Base-by-base conservation (phyloP, 2,113 vertebrate genomes). In the Oreotrochilus melanogaster region DNA sequence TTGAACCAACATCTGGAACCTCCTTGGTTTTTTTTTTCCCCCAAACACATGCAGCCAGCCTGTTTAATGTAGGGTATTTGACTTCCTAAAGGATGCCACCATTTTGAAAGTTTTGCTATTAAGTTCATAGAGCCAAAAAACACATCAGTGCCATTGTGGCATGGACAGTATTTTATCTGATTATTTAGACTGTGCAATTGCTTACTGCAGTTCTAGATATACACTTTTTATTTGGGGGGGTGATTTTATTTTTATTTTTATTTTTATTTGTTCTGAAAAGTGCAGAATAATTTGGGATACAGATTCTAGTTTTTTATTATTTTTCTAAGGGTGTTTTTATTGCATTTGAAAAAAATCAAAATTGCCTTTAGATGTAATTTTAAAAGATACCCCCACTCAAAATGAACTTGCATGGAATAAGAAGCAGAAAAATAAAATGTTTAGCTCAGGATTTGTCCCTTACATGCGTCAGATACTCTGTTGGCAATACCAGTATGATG, bases 341-440 rank as follows among this genome's bases (percentile, higher is more conserved):
- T 92, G 61, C 53, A 82, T 94, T 97, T 95, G 70, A 89, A 94
- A 96, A 39, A 86, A n/a, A 84, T 92, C 18, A 92, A 95, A 96
- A 76, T 83, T 95, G 51, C 50, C 86, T 94, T 88, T 75, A 93
- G 37, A 60, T 93, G 27, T 90, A 83, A 92, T 45, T 86, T 88
- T 76, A 84, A 96, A 96, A 95, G n/a, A 39, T 96, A 88, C 21
- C 66, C 54, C 80, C 85, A 62, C 67, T 86, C 79, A 95, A 97
- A 97, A 94, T 83, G 54, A 97, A 93, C 94, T 96, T 97, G 65
- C 85, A 96, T 64, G 95, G 76, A 95, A 96, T 65, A 97, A 96
- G 50, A 31, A 89, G 25, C 75, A 97, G 87, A 96, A 95, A 71
- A 95, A 86, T 75, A 96, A 97, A 96, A 93, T 33, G 6, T 86